These are phyloP conservation scores for Pangasius djambal DNA, from an alignment of 2,797 vertebrate species.

Conservation along the genomic window DNA sequence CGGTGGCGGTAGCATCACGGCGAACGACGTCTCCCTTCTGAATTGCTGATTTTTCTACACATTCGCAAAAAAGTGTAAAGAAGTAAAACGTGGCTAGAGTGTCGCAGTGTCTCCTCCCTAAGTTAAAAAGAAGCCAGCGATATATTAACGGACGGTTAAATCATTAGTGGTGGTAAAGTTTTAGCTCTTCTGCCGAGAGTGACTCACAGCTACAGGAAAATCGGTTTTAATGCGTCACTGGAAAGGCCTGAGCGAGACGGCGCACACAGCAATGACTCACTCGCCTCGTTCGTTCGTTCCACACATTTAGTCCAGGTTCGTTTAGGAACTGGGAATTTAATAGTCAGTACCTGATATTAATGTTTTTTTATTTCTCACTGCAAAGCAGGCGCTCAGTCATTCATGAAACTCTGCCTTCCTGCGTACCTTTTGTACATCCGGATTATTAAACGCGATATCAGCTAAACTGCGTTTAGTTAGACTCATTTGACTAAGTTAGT, in stretches of 20 bases:
- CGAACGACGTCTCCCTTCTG: background rate
- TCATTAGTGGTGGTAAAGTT: background rate
- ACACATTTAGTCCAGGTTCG: background rate
- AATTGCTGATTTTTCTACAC: background rate
- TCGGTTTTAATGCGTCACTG: background rate
- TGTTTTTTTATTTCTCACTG: background rate
- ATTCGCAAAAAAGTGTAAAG: no score
- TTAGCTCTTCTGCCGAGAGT: background rate
- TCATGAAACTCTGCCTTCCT: background rate
- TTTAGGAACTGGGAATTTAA: background rate
- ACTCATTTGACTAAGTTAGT: background rate
- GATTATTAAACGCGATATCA: background rate
- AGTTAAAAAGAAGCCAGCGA: background rate
- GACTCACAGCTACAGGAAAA: background rate
- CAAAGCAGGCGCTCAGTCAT: background rate
- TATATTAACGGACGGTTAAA: background rate
- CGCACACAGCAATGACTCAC: background rate
- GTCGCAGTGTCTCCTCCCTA: background rate
- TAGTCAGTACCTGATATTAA: background rate
- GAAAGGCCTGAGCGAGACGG: background rate
- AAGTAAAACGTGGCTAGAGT: background rate
- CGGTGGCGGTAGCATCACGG: background rate
- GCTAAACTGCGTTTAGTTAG: background rate
- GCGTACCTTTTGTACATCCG: background rate
- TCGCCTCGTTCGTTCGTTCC: background rate